Evolutionary conservation across 2,888 invertebrate genomes (phyloP).

Genomic region (Polydrusus tereticollis): DNA sequence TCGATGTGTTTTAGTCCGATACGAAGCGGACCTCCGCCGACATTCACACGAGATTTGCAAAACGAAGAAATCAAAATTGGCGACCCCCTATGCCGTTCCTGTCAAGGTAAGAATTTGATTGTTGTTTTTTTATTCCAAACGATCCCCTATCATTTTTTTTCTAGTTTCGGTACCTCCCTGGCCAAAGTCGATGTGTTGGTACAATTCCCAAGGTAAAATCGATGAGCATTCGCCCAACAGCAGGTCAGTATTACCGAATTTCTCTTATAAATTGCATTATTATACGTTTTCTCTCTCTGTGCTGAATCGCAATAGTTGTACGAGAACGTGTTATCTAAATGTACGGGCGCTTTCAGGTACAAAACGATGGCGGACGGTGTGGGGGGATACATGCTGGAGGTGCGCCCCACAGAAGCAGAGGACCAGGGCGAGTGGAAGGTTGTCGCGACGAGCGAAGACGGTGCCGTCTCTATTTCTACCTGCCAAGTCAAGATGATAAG

Average conservation of each 20-base stretch:
- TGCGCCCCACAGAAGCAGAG: slow-evolving; percentile 80
- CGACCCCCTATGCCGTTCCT: slow-evolving; percentile 79
- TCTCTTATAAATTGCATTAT: too few relatives aligned
- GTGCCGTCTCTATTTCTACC: slow-evolving; percentile 81
- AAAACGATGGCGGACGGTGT: slow-evolving; percentile 85
- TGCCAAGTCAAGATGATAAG: slow-evolving; percentile 84
- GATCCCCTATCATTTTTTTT: too few relatives aligned
- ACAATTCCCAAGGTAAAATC: slow-evolving; percentile 85
- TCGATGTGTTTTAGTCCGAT: slow-evolving; percentile 62
- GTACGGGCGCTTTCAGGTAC: slow-evolving; percentile 76
- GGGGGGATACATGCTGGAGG: slow-evolving; percentile 83
- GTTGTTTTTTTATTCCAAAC: too few relatives aligned
- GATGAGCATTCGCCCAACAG: slow-evolving; percentile 72
- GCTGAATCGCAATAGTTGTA: too few relatives aligned
- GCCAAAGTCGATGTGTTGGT: slow-evolving; percentile 87
- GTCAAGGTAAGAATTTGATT: slow-evolving; percentile 76
- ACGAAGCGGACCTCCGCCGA: slow-evolving; percentile 80
- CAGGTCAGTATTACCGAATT: slow-evolving; percentile 68
- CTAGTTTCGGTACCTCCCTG: slow-evolving; percentile 86
- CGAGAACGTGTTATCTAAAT: too few relatives aligned
- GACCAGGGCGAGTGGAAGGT: slow-evolving; percentile 94
- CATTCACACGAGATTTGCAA: slow-evolving; percentile 81
- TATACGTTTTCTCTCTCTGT: too few relatives aligned
- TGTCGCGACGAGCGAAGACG: slow-evolving; percentile 83
- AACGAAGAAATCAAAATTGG: slow-evolving; percentile 84